Evolutionary conservation across 2,888 invertebrate genomes (phyloP).

Genomic region (Dolichomitus sp.): DNA sequence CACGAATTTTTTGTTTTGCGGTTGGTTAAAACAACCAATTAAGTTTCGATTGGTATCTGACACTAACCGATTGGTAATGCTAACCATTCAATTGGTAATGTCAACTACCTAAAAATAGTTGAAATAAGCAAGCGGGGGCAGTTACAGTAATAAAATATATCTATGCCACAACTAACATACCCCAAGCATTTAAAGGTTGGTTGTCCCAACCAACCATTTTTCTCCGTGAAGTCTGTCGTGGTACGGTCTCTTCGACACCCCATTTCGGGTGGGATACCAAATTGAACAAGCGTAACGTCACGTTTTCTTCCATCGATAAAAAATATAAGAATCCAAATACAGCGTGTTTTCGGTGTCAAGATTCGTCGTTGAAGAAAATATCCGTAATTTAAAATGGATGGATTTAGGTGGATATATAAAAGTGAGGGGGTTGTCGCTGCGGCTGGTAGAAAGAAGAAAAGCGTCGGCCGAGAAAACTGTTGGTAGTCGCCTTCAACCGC

Average conservation of each 20-base stretch:
- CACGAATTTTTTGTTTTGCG: too few species aligned
- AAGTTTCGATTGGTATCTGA: background rate
- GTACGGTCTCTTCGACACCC: background rate
- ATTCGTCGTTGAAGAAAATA: constrained; percentile 81
- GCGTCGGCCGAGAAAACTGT: constrained; percentile 47
- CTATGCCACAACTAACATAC: too few species aligned
- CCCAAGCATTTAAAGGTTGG: too few species aligned
- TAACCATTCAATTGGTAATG: background rate
- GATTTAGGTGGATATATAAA: constrained; percentile 85
- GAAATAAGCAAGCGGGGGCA: too few species aligned
- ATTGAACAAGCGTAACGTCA: background rate
- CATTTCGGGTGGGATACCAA: background rate
- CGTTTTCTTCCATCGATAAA: constrained; percentile 66
- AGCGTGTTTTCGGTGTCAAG: constrained; percentile 8
- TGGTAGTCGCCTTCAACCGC: constrained; percentile 18
- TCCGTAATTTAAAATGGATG: constrained; percentile 86
- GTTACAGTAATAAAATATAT: too few species aligned
- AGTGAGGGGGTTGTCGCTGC: constrained; percentile 75
- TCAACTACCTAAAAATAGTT: background rate
- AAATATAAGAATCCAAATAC: constrained; percentile 83
- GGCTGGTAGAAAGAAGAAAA: constrained; percentile 54
- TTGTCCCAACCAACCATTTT: too few species aligned
- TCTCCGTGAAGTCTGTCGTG: background rate
- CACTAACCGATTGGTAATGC: too few species aligned
- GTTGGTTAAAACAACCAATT: too few species aligned